Conservation (phyloP, 2,797 vertebrate species). For the Lacerta bilineata region DNA sequence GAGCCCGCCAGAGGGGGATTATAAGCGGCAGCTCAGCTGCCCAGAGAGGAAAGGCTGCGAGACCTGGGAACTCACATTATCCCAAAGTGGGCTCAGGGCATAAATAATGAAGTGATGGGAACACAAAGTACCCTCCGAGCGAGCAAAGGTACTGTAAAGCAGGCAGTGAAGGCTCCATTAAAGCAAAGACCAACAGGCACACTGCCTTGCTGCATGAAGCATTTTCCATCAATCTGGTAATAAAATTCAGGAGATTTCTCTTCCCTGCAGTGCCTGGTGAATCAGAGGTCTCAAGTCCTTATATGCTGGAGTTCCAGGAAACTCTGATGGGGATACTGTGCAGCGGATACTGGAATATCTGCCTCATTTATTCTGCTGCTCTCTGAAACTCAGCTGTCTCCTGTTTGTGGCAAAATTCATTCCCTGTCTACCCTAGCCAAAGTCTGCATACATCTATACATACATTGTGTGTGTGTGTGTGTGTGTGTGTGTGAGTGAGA, state of each 20-base stretch:
- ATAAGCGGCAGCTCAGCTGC: not conserved
- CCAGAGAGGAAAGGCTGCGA: not conserved
- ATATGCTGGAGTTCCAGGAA: not conserved
- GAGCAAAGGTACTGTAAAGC: not conserved
- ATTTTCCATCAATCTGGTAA: not conserved
- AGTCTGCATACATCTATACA: not conserved
- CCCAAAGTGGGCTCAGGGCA: not conserved
- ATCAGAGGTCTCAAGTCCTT: not conserved
- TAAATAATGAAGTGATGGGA: not conserved
- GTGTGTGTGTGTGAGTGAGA: too few relatives aligned
- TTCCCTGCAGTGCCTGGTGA: not conserved
- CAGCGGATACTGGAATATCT: not conserved
- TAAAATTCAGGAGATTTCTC: not conserved
- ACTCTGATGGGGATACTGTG: not conserved
- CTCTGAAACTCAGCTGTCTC: not conserved
- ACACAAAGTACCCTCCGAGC: not conserved
- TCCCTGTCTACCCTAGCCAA: not conserved
- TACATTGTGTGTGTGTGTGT: too few relatives aligned
- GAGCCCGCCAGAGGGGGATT: not conserved
- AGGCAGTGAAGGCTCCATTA: not conserved
- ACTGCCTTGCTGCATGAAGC: not conserved
- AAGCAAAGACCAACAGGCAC: not conserved
- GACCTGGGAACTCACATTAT: not conserved
- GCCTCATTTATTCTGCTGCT: too few relatives aligned
- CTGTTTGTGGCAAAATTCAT: not conserved